These are phyloP conservation scores for Cataglyphis rosenhaueri DNA, from an alignment of 2,888 invertebrate species.

Conservation along the genomic window DNA sequence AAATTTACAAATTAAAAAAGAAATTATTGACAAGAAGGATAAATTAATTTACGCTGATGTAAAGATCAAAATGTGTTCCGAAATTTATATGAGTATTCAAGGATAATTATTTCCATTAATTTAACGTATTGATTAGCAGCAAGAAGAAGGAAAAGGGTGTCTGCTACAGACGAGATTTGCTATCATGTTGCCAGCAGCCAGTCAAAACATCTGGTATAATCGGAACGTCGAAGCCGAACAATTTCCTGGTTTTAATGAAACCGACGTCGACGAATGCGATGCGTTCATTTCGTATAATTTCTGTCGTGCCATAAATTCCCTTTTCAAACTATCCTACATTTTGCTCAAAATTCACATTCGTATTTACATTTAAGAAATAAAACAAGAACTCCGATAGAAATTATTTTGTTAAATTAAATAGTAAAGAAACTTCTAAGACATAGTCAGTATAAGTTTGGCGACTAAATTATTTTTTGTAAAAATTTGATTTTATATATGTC, in stretches of 20 bases:
- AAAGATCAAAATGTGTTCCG: slow-evolving; percentile 2
- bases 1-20: neutral
- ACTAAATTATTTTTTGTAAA: neutral
- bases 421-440: neutral
- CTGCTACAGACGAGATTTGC: slow-evolving; percentile 43
- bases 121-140: slow-evolving; percentile 30
- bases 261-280: slow-evolving; percentile 77
- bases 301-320: slow-evolving; percentile 63
- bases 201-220: slow-evolving; percentile 63
- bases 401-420: neutral
- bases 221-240: slow-evolving; percentile 79
- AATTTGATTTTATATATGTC: neutral
- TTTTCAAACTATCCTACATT: slow-evolving; percentile 19
- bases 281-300: slow-evolving; percentile 82
- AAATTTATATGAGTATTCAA: slow-evolving; percentile 40
- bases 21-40: neutral
- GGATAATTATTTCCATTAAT: slow-evolving; percentile 50
- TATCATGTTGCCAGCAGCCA: slow-evolving; percentile 40
- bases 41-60: neutral
- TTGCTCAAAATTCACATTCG: neutral
- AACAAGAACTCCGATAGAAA: neutral
- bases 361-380: slow-evolving; percentile 13
- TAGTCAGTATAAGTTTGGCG: too few species aligned
- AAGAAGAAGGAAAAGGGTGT: slow-evolving; percentile 33
- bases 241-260: slow-evolving; percentile 84